Evolutionary conservation across 2,888 invertebrate species (phyloP), one percentile per base, ranked within the genome.

Genomic region (Nomada flava): DNA sequence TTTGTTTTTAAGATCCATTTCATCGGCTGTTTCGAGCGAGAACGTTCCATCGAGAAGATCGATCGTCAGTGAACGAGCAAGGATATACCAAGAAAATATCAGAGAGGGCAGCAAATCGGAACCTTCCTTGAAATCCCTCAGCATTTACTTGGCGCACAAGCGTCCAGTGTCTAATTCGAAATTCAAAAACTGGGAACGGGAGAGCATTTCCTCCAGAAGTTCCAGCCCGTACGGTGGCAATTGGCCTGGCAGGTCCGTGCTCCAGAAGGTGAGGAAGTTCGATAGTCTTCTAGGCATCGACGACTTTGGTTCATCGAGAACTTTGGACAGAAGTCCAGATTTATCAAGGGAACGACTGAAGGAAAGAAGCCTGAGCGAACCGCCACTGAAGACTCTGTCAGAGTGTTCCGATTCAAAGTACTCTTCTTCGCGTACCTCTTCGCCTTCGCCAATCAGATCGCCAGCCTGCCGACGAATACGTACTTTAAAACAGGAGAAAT

Each of bases 91-190:
- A 86, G 95, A 95, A n/a, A 83, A 94, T 47, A 93, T 94, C 76
- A 94, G 94, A 79, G 93, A 93, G 64, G 93, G 90, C 83, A 93
- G 90, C 74, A 94, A 90, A 84, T 94, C 95, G 47, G 95, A 96
- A 78, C 96, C 96, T 73, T 95, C 95, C 11, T 92, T 95, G 36
- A 93, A 95, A 59, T 94, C 95, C 5, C 91, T 96, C 83, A 96
- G 95, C 90, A 94, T 96, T 50, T 97, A 97, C 91, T 94, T 97
- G 57, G 95, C 95, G 60, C 95, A 96, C 88, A 96, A 96, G 83
- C 96, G 95, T 90, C 96, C 97, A 7, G 97, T 97, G 0, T 95
- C 96, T 2, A 95, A 96, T 86, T 97, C 97, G 1, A 96, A 96
- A 88, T 97, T 97, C 92, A 95, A 95, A 89, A 95, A 95, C 88